phyloP scores from a whole-genome alignment of 2,888 invertebrate species.

The Dascillus cervinus region DNA sequence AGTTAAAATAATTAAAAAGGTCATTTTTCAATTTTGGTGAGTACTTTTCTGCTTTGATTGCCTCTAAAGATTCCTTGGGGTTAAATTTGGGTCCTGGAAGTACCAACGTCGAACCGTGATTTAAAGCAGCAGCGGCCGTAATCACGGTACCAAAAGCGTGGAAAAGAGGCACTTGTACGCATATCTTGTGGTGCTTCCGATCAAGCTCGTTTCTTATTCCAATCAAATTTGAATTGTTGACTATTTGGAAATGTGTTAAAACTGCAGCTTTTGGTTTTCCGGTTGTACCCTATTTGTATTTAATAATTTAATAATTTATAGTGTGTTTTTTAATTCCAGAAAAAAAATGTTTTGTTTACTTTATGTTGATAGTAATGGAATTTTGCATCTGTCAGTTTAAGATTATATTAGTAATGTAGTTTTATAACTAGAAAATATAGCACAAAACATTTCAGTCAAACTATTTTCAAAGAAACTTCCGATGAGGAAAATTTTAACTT shows the following conservation, averaged over 20 bases:
- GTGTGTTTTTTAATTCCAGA: too few relatives aligned
- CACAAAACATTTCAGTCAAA: too few relatives aligned
- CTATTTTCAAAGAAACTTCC: too few relatives aligned
- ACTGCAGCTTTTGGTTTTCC: conserved; percentile 67
- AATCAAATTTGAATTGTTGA: conserved; percentile 67
- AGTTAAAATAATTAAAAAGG: conserved; percentile 11
- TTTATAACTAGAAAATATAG: too few relatives aligned
- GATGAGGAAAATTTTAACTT: too few relatives aligned
- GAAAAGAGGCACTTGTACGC: conserved; percentile 68
- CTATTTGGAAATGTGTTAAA: conserved; percentile 61
- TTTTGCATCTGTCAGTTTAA: too few relatives aligned
- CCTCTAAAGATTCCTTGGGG: conserved; percentile 53
- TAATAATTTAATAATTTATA: conserved; percentile 1
- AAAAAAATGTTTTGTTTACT: too few relatives aligned
- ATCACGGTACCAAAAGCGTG: conserved; percentile 72
- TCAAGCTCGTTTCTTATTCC: conserved; percentile 46
- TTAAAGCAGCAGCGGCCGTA: conserved; percentile 50
- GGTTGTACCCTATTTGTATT: conserved; percentile 43
- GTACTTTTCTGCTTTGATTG: conserved; percentile 8
- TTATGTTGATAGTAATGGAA: too few relatives aligned
- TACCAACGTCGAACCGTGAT: conserved; percentile 55
- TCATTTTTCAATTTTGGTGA: too few relatives aligned
- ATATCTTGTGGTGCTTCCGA: conserved; percentile 46
- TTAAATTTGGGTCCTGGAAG: conserved; percentile 54
- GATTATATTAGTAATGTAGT: too few relatives aligned